Evolutionary conservation across 2,797 vertebrate genomes (phyloP), one percentile per base, ranked within the genome.

Genomic region (Pseudochaenichthys georgianus): DNA sequence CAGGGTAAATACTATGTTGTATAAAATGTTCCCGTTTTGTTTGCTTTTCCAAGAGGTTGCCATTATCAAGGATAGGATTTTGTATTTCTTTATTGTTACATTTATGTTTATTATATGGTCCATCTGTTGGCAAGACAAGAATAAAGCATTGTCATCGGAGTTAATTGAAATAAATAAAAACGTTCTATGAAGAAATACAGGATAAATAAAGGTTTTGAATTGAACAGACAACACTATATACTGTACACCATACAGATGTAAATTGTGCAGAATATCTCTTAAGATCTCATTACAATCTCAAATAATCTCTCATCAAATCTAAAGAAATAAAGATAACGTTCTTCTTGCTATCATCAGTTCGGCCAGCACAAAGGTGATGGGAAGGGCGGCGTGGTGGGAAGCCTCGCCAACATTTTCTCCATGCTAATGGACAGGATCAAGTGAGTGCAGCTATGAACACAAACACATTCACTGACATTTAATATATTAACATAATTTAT

Each of bases 351-450:
- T 63, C 60, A 23, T 65, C 78, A 96, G 95, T 96, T 96, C 50
- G 95, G 95, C 59, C 95, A 96, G 86, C 90, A 95, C 81, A 96
- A 94, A 92, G 82, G 88, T 17, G 93, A 94, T 1, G 89, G 91
- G 1, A 91, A 90, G 55, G 80, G 87, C 0, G 92, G 95, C 3
- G 43, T 92, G 42, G 82, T 92, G 3, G 94, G 94, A 77, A 93
- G 94, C 83, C 66, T 95, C 55, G 88, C 86, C 0, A 95, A 76
- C 42, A 77, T 96, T 65, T 57, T 95, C 64, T 69, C 75, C 50
- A 82, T 96, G 77, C 87, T 96, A 47, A 83, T 93, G 89, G 93
- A 95, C 13, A 87, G 95, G 73, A 94, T 96, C 86, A 95, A 85
- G 95, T 96, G 81, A 91, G 95, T 91, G n/a, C 50, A 52, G 43